phyloP scores from a whole-genome alignment of 2,888 invertebrate genomes.

The Trissoscelio sp. region DNA sequence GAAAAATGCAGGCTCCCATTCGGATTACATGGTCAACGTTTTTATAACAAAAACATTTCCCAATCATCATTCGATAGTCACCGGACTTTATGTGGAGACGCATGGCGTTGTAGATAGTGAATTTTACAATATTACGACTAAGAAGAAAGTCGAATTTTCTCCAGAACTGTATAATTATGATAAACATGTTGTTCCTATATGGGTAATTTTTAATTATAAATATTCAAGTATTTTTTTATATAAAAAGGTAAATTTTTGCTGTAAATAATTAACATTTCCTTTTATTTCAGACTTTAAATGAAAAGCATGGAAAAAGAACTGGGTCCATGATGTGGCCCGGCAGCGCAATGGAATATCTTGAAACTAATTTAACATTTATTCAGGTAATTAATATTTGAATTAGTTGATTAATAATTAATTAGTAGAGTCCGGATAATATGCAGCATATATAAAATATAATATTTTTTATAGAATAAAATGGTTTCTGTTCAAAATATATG shows the following conservation, averaged over 20 bases:
- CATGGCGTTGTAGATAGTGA: slow-evolving; percentile 89
- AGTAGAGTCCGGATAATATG: no score
- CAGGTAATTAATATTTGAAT: slow-evolving; percentile 73
- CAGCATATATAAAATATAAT: no score
- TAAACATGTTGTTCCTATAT: slow-evolving; percentile 85
- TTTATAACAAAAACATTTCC: slow-evolving; percentile 90
- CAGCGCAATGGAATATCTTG: slow-evolving; percentile 84
- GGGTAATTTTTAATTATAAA: slow-evolving; percentile 82
- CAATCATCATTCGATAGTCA: slow-evolving; percentile 90
- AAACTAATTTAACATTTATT: slow-evolving; percentile 83
- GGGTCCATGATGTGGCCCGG: slow-evolving; percentile 91
- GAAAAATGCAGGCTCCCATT: slow-evolving; percentile 85
- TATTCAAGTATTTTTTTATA: not conserved
- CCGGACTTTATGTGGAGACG: slow-evolving; percentile 87
- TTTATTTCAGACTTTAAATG: slow-evolving; percentile 86
- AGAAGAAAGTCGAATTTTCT: slow-evolving; percentile 76
- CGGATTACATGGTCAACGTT: slow-evolving; percentile 86
- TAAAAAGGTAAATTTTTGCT: no score
- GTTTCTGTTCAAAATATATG: no score
- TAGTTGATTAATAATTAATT: no score
- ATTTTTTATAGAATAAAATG: no score
- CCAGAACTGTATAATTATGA: slow-evolving; percentile 85
- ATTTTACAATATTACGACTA: slow-evolving; percentile 85
- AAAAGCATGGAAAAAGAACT: slow-evolving; percentile 85
- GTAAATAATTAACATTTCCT: no score